Evolutionary conservation across 2,113 vertebrate species (phyloP).

Genomic region (Oncorhynchus mykiss): DNA sequence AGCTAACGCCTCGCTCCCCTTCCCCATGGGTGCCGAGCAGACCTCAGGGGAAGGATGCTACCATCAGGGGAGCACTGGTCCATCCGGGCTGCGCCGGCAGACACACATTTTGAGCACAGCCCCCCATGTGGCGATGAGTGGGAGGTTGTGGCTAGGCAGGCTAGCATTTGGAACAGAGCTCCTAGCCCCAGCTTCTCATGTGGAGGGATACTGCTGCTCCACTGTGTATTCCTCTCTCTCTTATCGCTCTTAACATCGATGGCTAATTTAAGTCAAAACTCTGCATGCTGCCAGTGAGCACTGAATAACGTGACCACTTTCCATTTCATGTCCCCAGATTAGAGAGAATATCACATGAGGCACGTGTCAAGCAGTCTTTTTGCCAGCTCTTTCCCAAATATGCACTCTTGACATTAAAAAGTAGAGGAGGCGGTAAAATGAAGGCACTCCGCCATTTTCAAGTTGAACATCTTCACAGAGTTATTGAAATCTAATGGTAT

Average conservation of each 20-base stretch:
- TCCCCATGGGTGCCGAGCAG: constrained; percentile 36
- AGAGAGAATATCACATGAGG: constrained; percentile 1
- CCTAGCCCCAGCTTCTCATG: constrained; percentile 32
- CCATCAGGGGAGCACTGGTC: constrained; percentile 56
- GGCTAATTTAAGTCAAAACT: constrained; percentile 53
- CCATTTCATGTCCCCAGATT: neutral
- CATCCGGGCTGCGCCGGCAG: constrained; percentile 56
- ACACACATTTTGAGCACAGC: constrained; percentile 1
- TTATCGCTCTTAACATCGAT: constrained; percentile 29
- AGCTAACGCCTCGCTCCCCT: constrained; percentile 19
- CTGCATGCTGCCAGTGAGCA: constrained; percentile 29
- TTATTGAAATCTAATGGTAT: neutral
- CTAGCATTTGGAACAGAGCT: constrained; percentile 24
- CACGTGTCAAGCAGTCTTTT: neutral
- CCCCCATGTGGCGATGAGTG: constrained; percentile 48
- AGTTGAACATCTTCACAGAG: neutral
- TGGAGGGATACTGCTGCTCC: neutral
- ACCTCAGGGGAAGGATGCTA: constrained; percentile 61
- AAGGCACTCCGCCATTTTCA: neutral
- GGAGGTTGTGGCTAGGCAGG: constrained; percentile 40
- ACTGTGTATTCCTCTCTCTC: constrained; percentile 2
- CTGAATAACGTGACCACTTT: neutral
- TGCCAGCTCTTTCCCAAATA: neutral
- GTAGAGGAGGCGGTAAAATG: neutral
- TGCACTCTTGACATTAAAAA: neutral